Percentiles rank a stretch among this genome's conserved stretches.
These are phyloP conservation scores for Microtus oregoni DNA, from an alignment of 2,113 vertebrate genomes.

Conservation along the genomic window DNA sequence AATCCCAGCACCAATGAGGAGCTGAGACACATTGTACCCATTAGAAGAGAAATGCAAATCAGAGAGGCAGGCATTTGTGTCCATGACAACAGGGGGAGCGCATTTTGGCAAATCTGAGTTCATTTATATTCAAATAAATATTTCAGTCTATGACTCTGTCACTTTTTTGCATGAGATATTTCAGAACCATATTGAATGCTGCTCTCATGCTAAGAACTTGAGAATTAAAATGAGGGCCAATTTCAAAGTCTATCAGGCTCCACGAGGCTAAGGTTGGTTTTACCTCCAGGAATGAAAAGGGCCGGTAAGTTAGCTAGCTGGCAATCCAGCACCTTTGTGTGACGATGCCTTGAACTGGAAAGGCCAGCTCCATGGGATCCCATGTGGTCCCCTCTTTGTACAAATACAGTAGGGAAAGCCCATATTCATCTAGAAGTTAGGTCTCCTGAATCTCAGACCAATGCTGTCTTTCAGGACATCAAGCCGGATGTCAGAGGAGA, in stretches of 20 bases:
- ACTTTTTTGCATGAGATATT: slow-evolving; percentile 83
- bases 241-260: slow-evolving; percentile 77
- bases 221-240: slow-evolving; percentile 82
- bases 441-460: background rate
- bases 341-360: slow-evolving; percentile 44
- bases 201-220: slow-evolving; percentile 81
- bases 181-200: slow-evolving; percentile 82
- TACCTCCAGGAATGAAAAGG: slow-evolving; percentile 72
- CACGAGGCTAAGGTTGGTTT: slow-evolving; percentile 69
- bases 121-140: slow-evolving; percentile 85
- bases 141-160: slow-evolving; percentile 84
- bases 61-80: slow-evolving; percentile 83
- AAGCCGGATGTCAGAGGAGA: background rate
- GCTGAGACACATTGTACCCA: slow-evolving; percentile 82
- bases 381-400: background rate
- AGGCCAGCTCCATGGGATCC: background rate
- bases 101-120: slow-evolving; percentile 82
- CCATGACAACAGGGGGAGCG: slow-evolving; percentile 82
- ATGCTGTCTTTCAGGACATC: background rate
- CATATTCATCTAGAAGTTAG: background rate
- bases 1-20: slow-evolving; percentile 75
- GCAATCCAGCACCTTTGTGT: slow-evolving; percentile 77
- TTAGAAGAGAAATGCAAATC: slow-evolving; percentile 85
- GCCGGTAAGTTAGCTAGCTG: background rate
- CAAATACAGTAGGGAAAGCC: background rate